A percentile compares a stretch with the other conserved stretches of the same genome.
Conservation (phyloP, 2,797 vertebrate species). For the Microchirus variegatus region DNA sequence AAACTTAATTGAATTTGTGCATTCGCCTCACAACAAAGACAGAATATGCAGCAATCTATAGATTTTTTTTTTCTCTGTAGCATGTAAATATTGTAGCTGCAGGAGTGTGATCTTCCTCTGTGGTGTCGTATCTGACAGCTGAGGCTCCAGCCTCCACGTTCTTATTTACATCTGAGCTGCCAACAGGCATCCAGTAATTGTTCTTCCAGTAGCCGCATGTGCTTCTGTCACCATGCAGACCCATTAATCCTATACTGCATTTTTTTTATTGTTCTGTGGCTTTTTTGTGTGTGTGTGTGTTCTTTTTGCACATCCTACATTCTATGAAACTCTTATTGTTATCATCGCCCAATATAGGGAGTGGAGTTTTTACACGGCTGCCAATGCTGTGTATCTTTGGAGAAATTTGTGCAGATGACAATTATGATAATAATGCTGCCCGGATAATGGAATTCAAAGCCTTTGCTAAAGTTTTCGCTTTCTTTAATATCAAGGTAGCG, state of each 20-base stretch:
- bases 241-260: slow-evolving; percentile 40
- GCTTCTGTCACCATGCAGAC: slow-evolving; percentile 44
- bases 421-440: slow-evolving; percentile 7
- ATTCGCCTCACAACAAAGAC: not conserved
- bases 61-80: slow-evolving; percentile 2
- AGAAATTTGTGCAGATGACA: slow-evolving; percentile 33
- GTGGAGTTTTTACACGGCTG: slow-evolving; percentile 26
- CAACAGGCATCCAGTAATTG: slow-evolving; percentile 63
- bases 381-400: slow-evolving; percentile 34
- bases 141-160: slow-evolving; percentile 45
- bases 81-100: not conserved
- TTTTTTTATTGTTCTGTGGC: slow-evolving; percentile 27
- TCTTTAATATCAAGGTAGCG: not conserved
- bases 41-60: not conserved
- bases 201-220: slow-evolving; percentile 58
- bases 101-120: slow-evolving; percentile 32
- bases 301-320: slow-evolving; percentile 9
- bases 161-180: slow-evolving; percentile 66
- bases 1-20: no score
- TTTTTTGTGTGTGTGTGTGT: not conserved
- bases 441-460: not conserved
- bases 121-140: slow-evolving; percentile 54
- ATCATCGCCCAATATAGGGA: slow-evolving; percentile 16
- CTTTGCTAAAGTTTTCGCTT: slow-evolving; percentile 3
- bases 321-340: slow-evolving; percentile 18